Base-by-base conservation (phyloP, 2,888 invertebrate genomes). In the Caradrina kadenii region DNA sequence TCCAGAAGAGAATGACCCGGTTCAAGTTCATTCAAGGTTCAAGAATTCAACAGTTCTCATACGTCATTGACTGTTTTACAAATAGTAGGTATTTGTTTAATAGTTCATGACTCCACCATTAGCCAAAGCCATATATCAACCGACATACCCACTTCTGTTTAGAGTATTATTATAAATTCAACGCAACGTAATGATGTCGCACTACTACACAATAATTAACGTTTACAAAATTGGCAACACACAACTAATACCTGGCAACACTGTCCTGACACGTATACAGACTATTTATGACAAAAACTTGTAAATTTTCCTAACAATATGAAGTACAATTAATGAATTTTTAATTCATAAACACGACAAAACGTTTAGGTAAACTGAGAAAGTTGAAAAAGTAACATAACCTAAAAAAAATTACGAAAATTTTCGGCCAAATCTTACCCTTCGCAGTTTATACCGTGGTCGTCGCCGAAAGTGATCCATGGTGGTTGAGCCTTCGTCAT, bases 391-490 rank as follows among this genome's bases (percentile, higher is more conserved):
- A 54, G 69, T 68, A 74, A 81, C 80, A 88, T 90, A 91, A 91
- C 90, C 90, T 90, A 79, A 80, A 83, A 84, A 65, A 49, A 11
- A 26, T 19, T 22, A 13, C 15, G 55, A 67, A 52, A 73, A 65
- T 87, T 90, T 76, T 86, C 91, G 92, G 91, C 92, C 13, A 6
- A 5, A 84, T 76, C 94, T 88, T 76, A 80, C 84, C 90, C 87
- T 78, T 86, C 92, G 82, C 87, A 86, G 83, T 60, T 90, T 91
- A 80, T 90, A 87, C 75, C 92, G 90, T 82, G 92, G 94, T 66
- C 94, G 89, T 83, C 94, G 89, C 83, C 91, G 90, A 77, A 95
- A 93, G 81, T 93, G 93, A 80, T 94, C 93, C 94, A 93, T 93
- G 26, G 71, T 85, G 15, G 50, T 68, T 75, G 17, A 89, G 90